A percentile compares a stretch with the other conserved stretches of the same genome.
Conservation (phyloP, 1,140 invertebrate genomes). For the Achroia grisella region DNA sequence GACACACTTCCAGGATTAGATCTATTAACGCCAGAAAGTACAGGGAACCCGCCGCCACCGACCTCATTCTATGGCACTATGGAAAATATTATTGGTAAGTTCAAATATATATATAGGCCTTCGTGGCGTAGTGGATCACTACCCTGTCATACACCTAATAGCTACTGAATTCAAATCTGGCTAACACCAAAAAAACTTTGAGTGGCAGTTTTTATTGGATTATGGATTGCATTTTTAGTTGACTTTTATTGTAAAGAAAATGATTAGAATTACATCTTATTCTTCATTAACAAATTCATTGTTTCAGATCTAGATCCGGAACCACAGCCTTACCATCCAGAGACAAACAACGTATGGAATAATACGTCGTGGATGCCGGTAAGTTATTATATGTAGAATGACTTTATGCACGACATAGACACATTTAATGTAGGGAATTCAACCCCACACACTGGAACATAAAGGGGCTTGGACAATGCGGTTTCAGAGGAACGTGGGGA, state of each 20-base stretch:
- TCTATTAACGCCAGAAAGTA: conserved; percentile 47
- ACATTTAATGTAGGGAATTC: too few species aligned
- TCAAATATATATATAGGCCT: too few species aligned
- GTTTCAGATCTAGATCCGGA: conserved; percentile 37
- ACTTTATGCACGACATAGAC: not conserved
- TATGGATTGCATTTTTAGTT: too few species aligned
- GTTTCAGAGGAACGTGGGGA: too few species aligned
- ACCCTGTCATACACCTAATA: too few species aligned
- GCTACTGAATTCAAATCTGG: too few species aligned
- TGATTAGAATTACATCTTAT: not conserved
- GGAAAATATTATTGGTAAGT: conserved; percentile 21
- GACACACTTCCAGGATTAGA: conserved; percentile 61
- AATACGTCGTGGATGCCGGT: conserved; percentile 35
- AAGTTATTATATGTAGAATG: conserved; percentile 6
- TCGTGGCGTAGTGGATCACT: too few species aligned
- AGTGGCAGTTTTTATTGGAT: too few species aligned
- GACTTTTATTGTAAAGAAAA: too few species aligned
- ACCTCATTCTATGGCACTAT: conserved; percentile 53
- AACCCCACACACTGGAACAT: too few species aligned
- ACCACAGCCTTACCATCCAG: conserved; percentile 30
- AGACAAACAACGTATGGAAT: conserved; percentile 36
- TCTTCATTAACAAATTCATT: not conserved
- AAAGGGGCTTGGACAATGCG: too few species aligned
- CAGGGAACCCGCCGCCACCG: conserved; percentile 44
- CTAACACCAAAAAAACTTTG: too few species aligned